Evolutionary conservation across 2,888 invertebrate species (phyloP).

Genomic region (Corbicula japonica): DNA sequence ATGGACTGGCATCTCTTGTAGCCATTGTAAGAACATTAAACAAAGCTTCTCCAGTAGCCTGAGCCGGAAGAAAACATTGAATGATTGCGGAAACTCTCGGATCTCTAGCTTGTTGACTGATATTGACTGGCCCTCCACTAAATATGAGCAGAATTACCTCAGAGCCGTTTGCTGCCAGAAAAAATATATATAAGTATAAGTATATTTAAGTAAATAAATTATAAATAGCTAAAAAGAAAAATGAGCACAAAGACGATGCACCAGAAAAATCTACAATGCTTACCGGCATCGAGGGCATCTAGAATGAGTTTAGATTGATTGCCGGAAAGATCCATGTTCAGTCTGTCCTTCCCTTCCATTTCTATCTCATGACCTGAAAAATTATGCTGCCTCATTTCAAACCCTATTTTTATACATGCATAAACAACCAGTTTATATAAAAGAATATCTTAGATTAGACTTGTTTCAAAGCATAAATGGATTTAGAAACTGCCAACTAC

Average conservation of each 20-base stretch:
- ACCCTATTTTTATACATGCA: too few species aligned
- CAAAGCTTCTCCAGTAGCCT: constrained; percentile 83
- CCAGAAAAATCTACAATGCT: too few species aligned
- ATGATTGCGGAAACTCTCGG: constrained; percentile 76
- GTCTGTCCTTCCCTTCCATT: constrained; percentile 78
- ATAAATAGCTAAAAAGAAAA: too few species aligned
- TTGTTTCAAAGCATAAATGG: too few species aligned
- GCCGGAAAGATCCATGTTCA: constrained; percentile 78
- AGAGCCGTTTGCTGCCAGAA: too few species aligned
- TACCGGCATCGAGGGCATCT: constrained; percentile 70
- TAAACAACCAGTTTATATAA: too few species aligned
- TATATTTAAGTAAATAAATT: too few species aligned
- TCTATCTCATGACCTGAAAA: constrained; percentile 79
- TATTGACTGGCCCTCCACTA: constrained; percentile 83
- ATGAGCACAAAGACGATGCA: too few species aligned
- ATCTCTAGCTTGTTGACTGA: constrained; percentile 76
- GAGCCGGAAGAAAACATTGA: constrained; percentile 83
- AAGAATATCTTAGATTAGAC: too few species aligned
- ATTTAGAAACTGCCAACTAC: too few species aligned
- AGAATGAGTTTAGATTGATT: constrained; percentile 77
- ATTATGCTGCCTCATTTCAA: too few species aligned
- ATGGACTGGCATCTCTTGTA: constrained; percentile 72
- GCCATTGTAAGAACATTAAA: constrained; percentile 71
- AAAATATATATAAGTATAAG: too few species aligned
- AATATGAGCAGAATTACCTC: constrained; percentile 82